phyloP scores from a whole-genome alignment of 2,113 vertebrate genomes.

The Ptilonorhynchus violaceus region DNA sequence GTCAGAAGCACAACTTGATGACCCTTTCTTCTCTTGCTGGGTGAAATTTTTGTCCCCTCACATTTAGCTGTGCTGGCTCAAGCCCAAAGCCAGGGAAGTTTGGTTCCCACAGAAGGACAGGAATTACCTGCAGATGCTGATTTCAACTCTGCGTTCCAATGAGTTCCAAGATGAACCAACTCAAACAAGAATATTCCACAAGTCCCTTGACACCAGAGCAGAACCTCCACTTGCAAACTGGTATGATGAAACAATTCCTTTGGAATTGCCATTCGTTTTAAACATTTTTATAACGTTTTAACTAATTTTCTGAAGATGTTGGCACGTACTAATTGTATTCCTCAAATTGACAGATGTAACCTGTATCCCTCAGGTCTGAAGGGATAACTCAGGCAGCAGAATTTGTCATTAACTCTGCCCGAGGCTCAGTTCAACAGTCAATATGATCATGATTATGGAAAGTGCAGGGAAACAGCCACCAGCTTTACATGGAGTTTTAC shows the following conservation, averaged over 20 bases:
- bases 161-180: not conserved
- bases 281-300: not conserved
- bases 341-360: not conserved
- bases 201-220: not conserved
- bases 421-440: not conserved
- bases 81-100: not conserved
- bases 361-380: too few relatives aligned
- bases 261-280: not conserved
- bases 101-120: not conserved
- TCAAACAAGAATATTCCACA: not conserved
- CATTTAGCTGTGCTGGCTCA: not conserved
- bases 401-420: not conserved
- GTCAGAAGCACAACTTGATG: not conserved
- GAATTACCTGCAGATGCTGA: not conserved
- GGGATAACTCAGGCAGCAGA: not conserved
- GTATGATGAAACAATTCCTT: not conserved
- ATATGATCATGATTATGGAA: not conserved
- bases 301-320: not conserved
- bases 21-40: not conserved
- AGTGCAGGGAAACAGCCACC: not conserved
- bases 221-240: not conserved
- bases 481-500: not conserved
- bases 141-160: not conserved
- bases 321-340: not conserved
- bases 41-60: not conserved